Evolutionary conservation across 2,113 vertebrate species (phyloP), one percentile per base, ranked within the genome.

Genomic region (Gorsachius goisagi): DNA sequence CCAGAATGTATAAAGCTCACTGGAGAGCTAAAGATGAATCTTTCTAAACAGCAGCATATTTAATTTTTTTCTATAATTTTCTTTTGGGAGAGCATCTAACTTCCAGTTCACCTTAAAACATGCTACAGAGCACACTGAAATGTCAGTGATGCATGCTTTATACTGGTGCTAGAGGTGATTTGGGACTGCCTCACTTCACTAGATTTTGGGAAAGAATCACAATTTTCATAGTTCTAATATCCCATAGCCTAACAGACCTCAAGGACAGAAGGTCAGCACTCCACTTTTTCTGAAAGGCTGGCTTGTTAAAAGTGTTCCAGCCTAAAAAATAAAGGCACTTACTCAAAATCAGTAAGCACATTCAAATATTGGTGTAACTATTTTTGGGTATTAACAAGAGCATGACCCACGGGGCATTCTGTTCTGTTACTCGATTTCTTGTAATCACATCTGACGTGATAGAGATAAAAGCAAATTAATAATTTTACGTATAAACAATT

Each of bases 21-120:
- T 53, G 8, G 32, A 78, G 60, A 83, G 66, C 72, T 93, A 30
- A 90, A 93, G 68, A 89, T 85, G 73, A 89, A 82, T 85, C 90
- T 52, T 96, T 89, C 93, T 91, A 62, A 97, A 64, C 39, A 90
- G 75, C 50, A 77, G 21, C 44, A 75, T 86, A 67, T 80, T 91
- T 88, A 66, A 63, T 94, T 30, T 33, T 72, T 94, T 49, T 63
- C 37, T 59, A 55, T 77, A 4, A 32, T 90, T 93, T 91, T 86
- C 63, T 88, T 53, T 69, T 33, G 4, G 62, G 64, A 93, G 35
- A 73, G 35, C 55, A 47, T 86, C 32, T 73, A 88, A 60, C 41
- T 90, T 90, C 72, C 37, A 55, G 16, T 39, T 53, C 62, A 53
- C 87, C 56, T 88, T 92, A 64, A 89, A 93, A 81, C n/a, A 33